Conservation (phyloP, 2,888 invertebrate species). For the Amorpha juglandis region DNA sequence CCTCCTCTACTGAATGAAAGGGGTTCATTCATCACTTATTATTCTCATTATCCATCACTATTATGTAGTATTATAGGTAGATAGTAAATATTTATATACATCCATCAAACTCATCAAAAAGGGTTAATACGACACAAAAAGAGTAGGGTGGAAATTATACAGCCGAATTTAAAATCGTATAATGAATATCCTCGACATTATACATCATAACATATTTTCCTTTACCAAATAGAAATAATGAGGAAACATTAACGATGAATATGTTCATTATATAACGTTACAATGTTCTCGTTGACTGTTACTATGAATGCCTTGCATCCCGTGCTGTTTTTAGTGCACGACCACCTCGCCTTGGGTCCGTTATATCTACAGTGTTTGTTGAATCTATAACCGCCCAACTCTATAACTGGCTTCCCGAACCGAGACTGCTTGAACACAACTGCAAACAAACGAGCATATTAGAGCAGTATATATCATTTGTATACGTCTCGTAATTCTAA, state of each 20-base stretch:
- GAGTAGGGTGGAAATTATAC: no score
- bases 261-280: constrained; percentile 35
- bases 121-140: no score
- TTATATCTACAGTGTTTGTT: constrained; percentile 34
- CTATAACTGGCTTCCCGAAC: constrained; percentile 41
- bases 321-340: constrained; percentile 37
- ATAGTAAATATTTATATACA: no score
- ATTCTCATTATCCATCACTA: no score
- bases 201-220: neutral
- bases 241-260: constrained; percentile 30
- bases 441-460: neutral
- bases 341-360: constrained; percentile 45
- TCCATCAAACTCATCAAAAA: no score
- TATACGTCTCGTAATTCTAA: no score
- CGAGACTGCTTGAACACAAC: constrained; percentile 32
- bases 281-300: constrained; percentile 41
- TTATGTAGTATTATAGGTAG: no score
- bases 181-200: neutral
- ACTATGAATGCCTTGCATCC: constrained; percentile 47
- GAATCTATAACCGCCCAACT: constrained; percentile 37
- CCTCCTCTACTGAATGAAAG: no score
- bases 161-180: neutral
- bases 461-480: no score
- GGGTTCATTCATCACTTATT: no score
- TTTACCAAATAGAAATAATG: no score